Base-by-base conservation (phyloP, 1,140 invertebrate species). In the Lucilia sericata region DNA sequence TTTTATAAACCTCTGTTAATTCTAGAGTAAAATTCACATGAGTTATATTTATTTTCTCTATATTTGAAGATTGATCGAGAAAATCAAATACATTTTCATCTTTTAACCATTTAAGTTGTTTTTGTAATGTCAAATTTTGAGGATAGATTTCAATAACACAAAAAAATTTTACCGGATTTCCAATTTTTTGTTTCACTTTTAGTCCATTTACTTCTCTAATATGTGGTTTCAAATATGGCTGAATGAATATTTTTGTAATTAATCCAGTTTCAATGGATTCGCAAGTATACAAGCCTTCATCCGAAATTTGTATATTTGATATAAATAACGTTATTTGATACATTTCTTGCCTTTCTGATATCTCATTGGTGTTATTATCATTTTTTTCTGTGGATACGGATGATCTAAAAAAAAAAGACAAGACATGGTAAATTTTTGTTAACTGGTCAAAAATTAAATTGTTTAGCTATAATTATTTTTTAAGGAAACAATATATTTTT, bases 61-160 rank as follows among this genome's bases (percentile, higher is more conserved):
- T 85, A 25, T 78, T 88, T 0, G 90, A 91, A 36, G 86, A 86
- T 36, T 86, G 88, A 65, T 90, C 87, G 9, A 90, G 51, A 36
- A 85, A 83, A 21, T 86, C 85, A 36, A 91, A 88, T 36, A 92
- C 88, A 84, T 92, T 91, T 74, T 93, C 93, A 78, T 92, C 92
- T 86, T 94, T 95, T 2, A 91, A 86, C 94, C 94, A 95, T 85
- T 91, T 91, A 0, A 89, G 74, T 17, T 87, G 83, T 19, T 87
- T 88, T 82, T 86, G 90, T 34, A 94, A 92, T 34, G 88, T 83
- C 30, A 92, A 87, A 13, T 92, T 91, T 75, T 94, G 88, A 10
- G 94, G 94, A 88, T 93, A 94, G 30, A 94, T 93, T 87, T 93
- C 88, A 74, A 94, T 89, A 47, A 92, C 86, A 85, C 94, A 95